Percentiles rank a stretch among this genome's conserved stretches.
Evolutionary conservation across 1,140 invertebrate genomes (phyloP).

Genomic region (Capitella teleta): DNA sequence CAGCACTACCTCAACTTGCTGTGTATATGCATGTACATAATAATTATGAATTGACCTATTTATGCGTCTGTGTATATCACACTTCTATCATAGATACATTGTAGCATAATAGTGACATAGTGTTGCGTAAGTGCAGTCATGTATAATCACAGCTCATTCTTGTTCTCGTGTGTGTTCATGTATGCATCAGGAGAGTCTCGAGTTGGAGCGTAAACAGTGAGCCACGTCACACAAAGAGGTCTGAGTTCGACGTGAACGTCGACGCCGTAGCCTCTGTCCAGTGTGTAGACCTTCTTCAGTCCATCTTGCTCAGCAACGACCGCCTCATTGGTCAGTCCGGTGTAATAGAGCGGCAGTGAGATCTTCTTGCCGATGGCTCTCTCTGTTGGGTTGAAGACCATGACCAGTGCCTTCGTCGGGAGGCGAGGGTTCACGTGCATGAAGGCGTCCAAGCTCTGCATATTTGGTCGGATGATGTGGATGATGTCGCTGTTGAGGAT

Average conservation of each 20-base stretch:
- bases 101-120: too few species aligned
- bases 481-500: conserved; percentile 6
- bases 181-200: too few species aligned
- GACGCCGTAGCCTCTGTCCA: background rate
- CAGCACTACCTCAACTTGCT: too few species aligned
- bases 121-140: too few species aligned
- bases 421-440: conserved; percentile 7
- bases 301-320: background rate
- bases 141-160: too few species aligned
- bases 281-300: background rate
- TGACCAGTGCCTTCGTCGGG: background rate
- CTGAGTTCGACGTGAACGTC: background rate
- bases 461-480: conserved; percentile 5
- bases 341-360: conserved; percentile 2
- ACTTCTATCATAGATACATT: too few species aligned
- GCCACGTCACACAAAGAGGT: background rate
- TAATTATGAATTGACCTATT: too few species aligned
- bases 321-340: conserved; percentile 1
- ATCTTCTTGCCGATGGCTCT: background rate
- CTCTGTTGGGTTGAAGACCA: conserved; percentile 8
- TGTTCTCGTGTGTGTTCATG: too few species aligned
- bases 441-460: conserved; percentile 6
- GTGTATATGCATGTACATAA: too few species aligned
- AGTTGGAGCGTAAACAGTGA: too few species aligned
- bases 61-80: too few species aligned